Evolutionary conservation across 2,888 invertebrate species (phyloP), one percentile per base, ranked within the genome.

Genomic region (Luperina testacea): DNA sequence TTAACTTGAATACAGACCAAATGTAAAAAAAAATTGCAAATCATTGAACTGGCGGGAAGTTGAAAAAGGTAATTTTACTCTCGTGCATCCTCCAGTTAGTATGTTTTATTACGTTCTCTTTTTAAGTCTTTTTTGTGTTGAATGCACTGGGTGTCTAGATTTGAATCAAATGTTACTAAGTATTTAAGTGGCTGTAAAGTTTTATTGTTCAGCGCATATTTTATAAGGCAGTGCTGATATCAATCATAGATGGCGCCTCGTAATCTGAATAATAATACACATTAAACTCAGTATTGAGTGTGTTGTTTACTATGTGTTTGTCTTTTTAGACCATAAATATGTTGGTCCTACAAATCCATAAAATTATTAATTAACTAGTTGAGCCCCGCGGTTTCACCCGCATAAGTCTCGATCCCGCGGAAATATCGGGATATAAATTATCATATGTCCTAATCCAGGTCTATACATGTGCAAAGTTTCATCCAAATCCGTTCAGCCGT

Each of bases 1-100:
- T 64, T 63, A 78, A 9, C 24, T 8, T 42, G 73, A 67, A 75
- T 13, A 27, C 65, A 75, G 32, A 63, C 38, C 42, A 78, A 72
- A 42, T 67, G 32, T 45, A 8, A 70, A 71, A 77, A 57, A 78
- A 77, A 85, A 72, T 71, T 77, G 87, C 87, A 78, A 87, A 67
- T 77, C 53, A 75, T 64, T 75, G 20, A 51, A 51, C 8, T 74
- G 38, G 38, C 78, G 53, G 78, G 72, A 84, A 74, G 73, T 76
- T 32, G 73, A 74, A 75, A 78, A 73, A 78, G 63, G 63, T 82
- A 0, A 32, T 59, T 67, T 73, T 67, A 48, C 32, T 63, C 45
- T 70, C 42, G 4, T 73, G 8, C 45, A 69, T 51, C 38, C 51
- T 27, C 24, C 45, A 38, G 2, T 32, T 27, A 17, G 27, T 65